These are phyloP conservation scores for Eunapius fragilis DNA, from an alignment of 37 sponge, comb jelly and placozoan species.

Conservation along the genomic window DNA sequence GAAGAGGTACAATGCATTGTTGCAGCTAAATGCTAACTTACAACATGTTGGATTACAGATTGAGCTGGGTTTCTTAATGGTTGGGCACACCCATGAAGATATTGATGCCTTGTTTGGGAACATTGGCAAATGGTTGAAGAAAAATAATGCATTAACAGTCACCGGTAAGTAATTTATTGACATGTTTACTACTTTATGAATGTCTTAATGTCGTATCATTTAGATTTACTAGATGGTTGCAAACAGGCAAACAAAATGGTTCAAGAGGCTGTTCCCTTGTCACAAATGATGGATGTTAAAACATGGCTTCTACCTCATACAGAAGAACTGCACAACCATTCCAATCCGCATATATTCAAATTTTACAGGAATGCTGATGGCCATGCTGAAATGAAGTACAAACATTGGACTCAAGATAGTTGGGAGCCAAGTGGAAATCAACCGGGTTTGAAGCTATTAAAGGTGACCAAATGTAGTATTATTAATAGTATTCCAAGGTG, in stretches of 20 bases:
- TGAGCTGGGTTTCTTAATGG: conserved; percentile 15
- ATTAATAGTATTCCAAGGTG: too few relatives aligned
- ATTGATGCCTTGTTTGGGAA: conserved; percentile 8
- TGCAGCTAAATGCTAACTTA: neutral
- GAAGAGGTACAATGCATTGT: too few relatives aligned
- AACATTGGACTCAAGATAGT: neutral
- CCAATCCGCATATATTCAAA: conserved; percentile 8
- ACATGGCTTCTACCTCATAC: neutral
- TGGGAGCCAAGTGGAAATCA: conserved; percentile 7
- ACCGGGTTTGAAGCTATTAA: neutral
- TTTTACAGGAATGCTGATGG: neutral
- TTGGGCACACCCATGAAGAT: conserved; percentile 31
- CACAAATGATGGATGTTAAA: neutral
- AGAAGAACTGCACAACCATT: conserved; percentile 8
- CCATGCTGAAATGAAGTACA: conserved; percentile 14
- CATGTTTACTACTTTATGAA: neutral
- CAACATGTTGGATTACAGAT: neutral
- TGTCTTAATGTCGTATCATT: neutral
- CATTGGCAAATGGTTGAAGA: neutral
- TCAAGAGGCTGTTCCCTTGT: neutral
- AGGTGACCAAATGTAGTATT: too few relatives aligned
- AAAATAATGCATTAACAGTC: conserved; percentile 8
- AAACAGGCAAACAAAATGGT: neutral
- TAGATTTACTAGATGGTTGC: too few relatives aligned
- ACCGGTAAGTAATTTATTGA: neutral